Percentiles rank a stretch among this genome's conserved stretches.
These are phyloP conservation scores for Eulemur mongoz DNA, from an alignment of 2,797 vertebrate species.

Conservation along the genomic window DNA sequence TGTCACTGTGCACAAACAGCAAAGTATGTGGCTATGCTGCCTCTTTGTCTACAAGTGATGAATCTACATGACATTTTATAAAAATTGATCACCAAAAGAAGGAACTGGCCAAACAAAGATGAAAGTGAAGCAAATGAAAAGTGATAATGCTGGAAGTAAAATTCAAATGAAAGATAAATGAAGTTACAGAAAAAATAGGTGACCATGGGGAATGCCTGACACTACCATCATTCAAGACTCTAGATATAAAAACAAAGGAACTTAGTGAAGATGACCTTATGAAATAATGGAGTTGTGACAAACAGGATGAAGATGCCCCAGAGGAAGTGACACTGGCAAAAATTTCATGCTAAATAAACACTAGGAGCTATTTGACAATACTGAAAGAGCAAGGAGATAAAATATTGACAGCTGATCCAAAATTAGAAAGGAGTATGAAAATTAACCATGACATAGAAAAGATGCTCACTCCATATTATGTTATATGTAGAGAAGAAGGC, in stretches of 20 bases:
- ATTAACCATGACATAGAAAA: not conserved
- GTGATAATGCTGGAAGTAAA: not conserved
- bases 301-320: not conserved
- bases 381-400: not conserved
- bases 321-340: not conserved
- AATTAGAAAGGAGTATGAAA: not conserved
- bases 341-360: not conserved
- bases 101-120: not conserved
- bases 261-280: not conserved
- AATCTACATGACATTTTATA: not conserved
- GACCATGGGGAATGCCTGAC: not conserved
- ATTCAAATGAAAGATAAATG: constrained; percentile 11
- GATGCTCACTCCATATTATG: not conserved
- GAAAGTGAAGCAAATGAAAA: not conserved
- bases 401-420: constrained; percentile 20
- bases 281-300: not conserved
- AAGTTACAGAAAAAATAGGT: not conserved
- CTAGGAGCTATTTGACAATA: not conserved
- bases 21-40: not conserved
- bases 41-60: not conserved
- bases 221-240: not conserved
- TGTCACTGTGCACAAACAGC: not conserved
- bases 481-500: not conserved
- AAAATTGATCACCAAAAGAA: not conserved
- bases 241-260: not conserved